Percentiles rank a stretch among this genome's conserved stretches.
These are phyloP conservation scores for Ischnura elegans DNA, from an alignment of 2,888 invertebrate genomes.

Conservation along the genomic window DNA sequence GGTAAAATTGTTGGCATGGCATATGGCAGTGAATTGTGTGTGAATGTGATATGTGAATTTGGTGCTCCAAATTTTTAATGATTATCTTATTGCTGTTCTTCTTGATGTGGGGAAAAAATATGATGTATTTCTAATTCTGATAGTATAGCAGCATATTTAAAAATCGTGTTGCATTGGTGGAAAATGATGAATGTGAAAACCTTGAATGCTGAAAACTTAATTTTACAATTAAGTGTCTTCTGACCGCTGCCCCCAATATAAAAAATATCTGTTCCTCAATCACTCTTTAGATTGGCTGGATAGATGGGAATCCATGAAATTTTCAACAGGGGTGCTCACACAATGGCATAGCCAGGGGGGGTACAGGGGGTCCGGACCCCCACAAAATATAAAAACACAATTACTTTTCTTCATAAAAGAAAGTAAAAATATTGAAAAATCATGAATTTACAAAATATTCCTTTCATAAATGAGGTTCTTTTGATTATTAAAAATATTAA, in stretches of 20 bases:
- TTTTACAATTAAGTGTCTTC: background rate
- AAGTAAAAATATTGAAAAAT: too few species aligned
- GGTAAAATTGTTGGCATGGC: background rate
- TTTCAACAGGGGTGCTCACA: background rate
- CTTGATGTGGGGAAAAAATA: background rate
- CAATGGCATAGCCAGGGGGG: too few species aligned
- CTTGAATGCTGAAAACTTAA: background rate
- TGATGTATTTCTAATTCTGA: background rate
- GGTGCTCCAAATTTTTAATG: background rate
- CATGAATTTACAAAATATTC: too few species aligned
- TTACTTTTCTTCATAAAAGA: too few species aligned
- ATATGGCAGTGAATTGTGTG: background rate
- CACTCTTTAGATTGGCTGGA: conserved; percentile 1
- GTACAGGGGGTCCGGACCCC: too few species aligned
- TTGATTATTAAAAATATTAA: too few species aligned
- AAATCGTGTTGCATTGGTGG: background rate
- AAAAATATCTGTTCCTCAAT: background rate
- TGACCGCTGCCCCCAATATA: background rate
- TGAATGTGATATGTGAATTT: background rate
- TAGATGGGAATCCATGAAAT: background rate
- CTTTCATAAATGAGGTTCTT: too few species aligned
- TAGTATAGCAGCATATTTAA: background rate
- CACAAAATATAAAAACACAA: too few species aligned
- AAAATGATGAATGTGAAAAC: background rate
- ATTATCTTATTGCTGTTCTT: background rate